Evolutionary conservation across 2,888 invertebrate species (phyloP).

Genomic region (Steromphala cineraria): DNA sequence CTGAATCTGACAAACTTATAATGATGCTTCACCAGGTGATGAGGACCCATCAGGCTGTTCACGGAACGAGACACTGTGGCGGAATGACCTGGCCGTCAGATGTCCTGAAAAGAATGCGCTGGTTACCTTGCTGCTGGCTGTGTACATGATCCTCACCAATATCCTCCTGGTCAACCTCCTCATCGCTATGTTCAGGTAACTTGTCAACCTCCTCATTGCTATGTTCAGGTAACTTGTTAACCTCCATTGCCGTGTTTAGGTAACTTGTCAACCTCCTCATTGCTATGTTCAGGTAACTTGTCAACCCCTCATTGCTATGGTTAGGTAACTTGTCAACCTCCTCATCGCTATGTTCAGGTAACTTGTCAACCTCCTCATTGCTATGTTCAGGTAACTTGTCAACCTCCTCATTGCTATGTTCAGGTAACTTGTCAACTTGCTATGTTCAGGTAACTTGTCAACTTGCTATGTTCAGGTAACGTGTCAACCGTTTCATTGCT

Average conservation of each 20-base stretch:
- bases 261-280: neutral
- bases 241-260: neutral
- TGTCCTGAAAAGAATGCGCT: slow-evolving; percentile 69
- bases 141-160: slow-evolving; percentile 74
- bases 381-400: no score
- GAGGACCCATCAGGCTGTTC: slow-evolving; percentile 43
- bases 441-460: no score
- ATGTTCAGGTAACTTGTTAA: neutral
- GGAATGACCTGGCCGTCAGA: slow-evolving; percentile 45
- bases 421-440: no score
- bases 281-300: neutral
- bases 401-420: no score
- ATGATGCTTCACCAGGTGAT: slow-evolving; percentile 30
- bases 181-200: slow-evolving; percentile 76
- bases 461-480: no score
- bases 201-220: neutral
- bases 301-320: no score
- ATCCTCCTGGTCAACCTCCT: slow-evolving; percentile 74
- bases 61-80: slow-evolving; percentile 54
- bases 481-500: no score
- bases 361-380: no score
- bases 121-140: slow-evolving; percentile 66
- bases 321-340: neutral
- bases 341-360: no score
- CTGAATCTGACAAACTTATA: no score